phyloP scores from a whole-genome alignment of 2,797 vertebrate species.

The Knipowitschia caucasica region DNA sequence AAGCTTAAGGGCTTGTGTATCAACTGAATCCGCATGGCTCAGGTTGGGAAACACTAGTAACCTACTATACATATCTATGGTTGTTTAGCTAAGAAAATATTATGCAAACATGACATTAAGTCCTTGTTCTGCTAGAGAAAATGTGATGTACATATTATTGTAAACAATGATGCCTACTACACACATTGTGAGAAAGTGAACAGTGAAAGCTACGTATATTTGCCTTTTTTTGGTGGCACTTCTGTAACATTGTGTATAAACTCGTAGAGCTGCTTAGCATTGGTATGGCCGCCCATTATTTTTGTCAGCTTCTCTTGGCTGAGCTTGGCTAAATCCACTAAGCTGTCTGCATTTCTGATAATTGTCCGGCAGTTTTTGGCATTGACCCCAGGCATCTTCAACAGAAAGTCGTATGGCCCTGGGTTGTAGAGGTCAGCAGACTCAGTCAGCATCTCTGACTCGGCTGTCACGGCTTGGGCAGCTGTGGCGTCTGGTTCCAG shows the following conservation, averaged over 20 bases:
- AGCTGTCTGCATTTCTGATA: conserved; percentile 77
- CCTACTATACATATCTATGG: no score
- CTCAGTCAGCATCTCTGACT: conserved; percentile 84
- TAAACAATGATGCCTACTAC: no score
- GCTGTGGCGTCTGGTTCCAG: conserved; percentile 78
- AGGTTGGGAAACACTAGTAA: no score
- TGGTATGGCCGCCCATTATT: conserved; percentile 78
- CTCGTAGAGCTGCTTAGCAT: conserved; percentile 82
- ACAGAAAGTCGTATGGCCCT: conserved; percentile 90
- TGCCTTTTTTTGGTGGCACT: conserved; percentile 55
- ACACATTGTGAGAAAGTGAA: no score
- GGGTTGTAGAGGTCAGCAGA: conserved; percentile 86
- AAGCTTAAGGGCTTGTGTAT: no score
- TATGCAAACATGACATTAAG: no score
- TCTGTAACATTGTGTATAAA: conserved; percentile 83
- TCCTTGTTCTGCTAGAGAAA: no score
- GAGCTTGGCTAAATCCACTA: conserved; percentile 82
- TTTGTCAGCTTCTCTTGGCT: conserved; percentile 78
- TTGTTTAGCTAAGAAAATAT: no score
- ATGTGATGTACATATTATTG: no score
- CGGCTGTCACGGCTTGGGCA: conserved; percentile 84
- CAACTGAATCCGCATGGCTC: no score
- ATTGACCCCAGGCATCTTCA: conserved; percentile 93
- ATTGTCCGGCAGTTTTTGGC: conserved; percentile 84
- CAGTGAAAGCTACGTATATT: no score